phyloP scores from a whole-genome alignment of 2,797 vertebrate species.

The Alcedo quadribrachys region DNA sequence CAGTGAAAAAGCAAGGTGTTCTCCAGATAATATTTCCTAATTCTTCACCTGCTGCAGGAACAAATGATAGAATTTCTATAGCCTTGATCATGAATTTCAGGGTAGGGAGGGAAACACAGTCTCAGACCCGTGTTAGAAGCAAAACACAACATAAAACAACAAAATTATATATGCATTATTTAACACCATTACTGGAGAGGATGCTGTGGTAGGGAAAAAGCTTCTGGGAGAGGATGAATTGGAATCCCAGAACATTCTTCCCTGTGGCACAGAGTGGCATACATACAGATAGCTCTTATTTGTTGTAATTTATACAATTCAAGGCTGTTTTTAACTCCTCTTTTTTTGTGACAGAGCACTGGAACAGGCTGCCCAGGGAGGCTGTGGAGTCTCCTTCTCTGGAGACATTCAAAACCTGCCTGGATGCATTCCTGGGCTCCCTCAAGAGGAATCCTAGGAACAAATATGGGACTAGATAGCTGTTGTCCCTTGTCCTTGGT shows the following conservation, averaged over 20 bases:
- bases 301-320: constrained; percentile 29
- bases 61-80: not conserved
- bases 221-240: constrained; percentile 13
- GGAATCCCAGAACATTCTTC: constrained; percentile 45
- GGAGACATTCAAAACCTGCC: not conserved
- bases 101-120: not conserved
- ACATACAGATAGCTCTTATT: not conserved
- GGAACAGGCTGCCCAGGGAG: no score
- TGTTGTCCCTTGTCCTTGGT: not conserved
- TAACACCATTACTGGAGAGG: constrained; percentile 57
- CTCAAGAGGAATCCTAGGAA: not conserved
- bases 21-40: constrained; percentile 47
- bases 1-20: constrained; percentile 6
- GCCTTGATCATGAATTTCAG: not conserved
- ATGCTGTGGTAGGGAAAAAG: constrained; percentile 25
- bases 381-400: not conserved
- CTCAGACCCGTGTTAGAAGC: not conserved
- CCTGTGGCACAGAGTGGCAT: constrained; percentile 35
- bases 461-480: not conserved
- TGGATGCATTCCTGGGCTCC: no score
- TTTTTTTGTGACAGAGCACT: no score
- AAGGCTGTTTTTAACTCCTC: not conserved
- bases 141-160: constrained; percentile 26
- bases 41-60: constrained; percentile 51
- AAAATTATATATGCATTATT: constrained; percentile 67